phyloP scores from a whole-genome alignment of 2,888 invertebrate species.

The Orchesella flavescens region DNA sequence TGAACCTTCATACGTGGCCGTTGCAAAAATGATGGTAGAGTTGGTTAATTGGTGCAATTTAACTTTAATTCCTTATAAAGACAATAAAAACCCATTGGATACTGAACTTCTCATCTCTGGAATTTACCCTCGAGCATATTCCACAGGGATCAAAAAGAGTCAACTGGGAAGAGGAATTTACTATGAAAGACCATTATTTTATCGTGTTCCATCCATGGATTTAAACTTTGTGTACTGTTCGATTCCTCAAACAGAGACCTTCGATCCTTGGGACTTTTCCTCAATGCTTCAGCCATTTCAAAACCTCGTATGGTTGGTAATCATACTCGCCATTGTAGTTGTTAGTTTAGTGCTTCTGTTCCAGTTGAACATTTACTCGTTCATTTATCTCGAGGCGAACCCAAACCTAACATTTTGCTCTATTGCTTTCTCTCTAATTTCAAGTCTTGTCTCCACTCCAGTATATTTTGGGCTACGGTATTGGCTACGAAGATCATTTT shows the following conservation, averaged over 20 bases:
- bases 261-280: constrained; percentile 33
- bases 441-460: constrained; percentile 3
- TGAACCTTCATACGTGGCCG: neutral
- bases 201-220: neutral
- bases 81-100: neutral
- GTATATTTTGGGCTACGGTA: constrained; percentile 11
- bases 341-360: neutral
- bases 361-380: neutral
- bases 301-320: neutral
- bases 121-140: constrained; percentile 27
- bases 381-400: neutral
- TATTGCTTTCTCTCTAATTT: constrained; percentile 14
- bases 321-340: neutral
- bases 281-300: constrained; percentile 15
- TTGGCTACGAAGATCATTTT: neutral
- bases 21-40: constrained; percentile 21
- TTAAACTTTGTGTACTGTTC: constrained; percentile 48
- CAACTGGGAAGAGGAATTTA: neutral
- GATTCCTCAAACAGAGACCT: neutral
- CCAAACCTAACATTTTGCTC: neutral
- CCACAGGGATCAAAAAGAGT: neutral
- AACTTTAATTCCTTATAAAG: constrained; percentile 25
- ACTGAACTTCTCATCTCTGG: neutral
- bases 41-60: constrained; percentile 20
- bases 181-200: constrained; percentile 32